Conservation (phyloP, 2,113 vertebrate genomes). For the Hirundichthys speculiger region DNA sequence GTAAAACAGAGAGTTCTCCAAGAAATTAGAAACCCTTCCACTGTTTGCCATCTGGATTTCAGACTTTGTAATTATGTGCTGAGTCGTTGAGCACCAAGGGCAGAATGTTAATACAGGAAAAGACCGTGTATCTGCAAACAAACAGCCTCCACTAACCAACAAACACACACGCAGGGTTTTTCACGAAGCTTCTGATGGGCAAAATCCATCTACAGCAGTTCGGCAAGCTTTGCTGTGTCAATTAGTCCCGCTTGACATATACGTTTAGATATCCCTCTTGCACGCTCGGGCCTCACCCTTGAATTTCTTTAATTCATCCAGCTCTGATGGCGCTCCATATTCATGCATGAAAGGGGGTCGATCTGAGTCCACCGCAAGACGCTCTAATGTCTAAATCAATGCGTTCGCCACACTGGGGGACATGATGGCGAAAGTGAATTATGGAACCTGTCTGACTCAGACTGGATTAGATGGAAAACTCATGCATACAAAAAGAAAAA, state of each 20-base stretch:
- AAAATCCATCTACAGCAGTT: conserved; percentile 15
- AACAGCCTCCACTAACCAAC: neutral
- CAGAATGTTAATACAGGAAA: conserved; percentile 46
- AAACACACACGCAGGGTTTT: neutral
- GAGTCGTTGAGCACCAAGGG: conserved; percentile 48
- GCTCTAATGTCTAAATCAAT: conserved; percentile 24
- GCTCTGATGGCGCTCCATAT: conserved; percentile 18
- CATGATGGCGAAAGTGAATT: neutral
- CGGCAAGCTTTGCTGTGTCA: conserved; percentile 34
- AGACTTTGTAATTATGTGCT: conserved; percentile 50
- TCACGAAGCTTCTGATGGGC: conserved; percentile 10
- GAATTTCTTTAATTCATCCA: conserved; percentile 40
- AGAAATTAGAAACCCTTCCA: conserved; percentile 31
- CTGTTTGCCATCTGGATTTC: conserved; percentile 58
- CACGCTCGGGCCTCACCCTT: conserved; percentile 4
- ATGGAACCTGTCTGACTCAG: conserved; percentile 1
- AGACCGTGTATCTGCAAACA: conserved; percentile 29
- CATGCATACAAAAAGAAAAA: conserved; percentile 25
- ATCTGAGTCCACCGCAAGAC: neutral
- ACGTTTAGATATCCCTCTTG: conserved; percentile 18
- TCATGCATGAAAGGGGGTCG: neutral
- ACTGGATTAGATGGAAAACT: conserved; percentile 15
- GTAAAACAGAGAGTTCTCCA: conserved; percentile 6
- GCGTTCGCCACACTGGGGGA: neutral
- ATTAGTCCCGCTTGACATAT: conserved; percentile 41